These are phyloP conservation scores for Pissodes strobi DNA, from an alignment of 1,140 invertebrate species.

Conservation along the genomic window DNA sequence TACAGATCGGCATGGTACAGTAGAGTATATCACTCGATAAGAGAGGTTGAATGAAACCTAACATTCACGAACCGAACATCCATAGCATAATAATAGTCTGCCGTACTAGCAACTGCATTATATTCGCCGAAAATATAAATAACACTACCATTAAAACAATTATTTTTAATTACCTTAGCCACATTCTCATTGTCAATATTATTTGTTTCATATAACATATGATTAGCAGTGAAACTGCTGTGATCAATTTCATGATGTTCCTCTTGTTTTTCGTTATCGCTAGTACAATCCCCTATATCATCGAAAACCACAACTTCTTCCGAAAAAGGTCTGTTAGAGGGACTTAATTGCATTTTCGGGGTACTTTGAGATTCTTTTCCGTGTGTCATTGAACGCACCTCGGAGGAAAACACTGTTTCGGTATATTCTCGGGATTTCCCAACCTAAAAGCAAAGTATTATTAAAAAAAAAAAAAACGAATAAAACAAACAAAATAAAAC, in stretches of 20 bases:
- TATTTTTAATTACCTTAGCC: slow-evolving; percentile 62
- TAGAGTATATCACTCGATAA: too few species aligned
- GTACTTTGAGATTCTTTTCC: slow-evolving; percentile 40
- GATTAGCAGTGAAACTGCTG: slow-evolving; percentile 43
- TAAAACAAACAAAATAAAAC: not conserved
- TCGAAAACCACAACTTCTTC: slow-evolving; percentile 81
- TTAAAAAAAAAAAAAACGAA: not conserved
- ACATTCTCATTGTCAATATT: slow-evolving; percentile 62
- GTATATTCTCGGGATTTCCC: slow-evolving; percentile 63
- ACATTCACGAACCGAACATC: too few species aligned
- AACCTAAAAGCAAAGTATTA: slow-evolving; percentile 28
- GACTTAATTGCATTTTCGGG: slow-evolving; percentile 44
- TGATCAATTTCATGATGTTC: slow-evolving; percentile 30
- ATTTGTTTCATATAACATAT: slow-evolving; percentile 40
- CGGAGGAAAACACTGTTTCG: slow-evolving; percentile 67
- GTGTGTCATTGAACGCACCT: slow-evolving; percentile 63
- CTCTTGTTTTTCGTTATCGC: slow-evolving; percentile 46
- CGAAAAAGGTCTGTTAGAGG: slow-evolving; percentile 55
- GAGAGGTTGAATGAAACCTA: too few species aligned
- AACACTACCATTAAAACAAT: too few species aligned
- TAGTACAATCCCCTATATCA: slow-evolving; percentile 76
- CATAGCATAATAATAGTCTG: too few species aligned
- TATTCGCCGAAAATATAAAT: too few species aligned
- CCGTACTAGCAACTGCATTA: too few species aligned
- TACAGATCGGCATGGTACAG: too few species aligned